Evolutionary conservation across 2,113 vertebrate genomes (phyloP).

Genomic region (Pontoporia blainvillei): DNA sequence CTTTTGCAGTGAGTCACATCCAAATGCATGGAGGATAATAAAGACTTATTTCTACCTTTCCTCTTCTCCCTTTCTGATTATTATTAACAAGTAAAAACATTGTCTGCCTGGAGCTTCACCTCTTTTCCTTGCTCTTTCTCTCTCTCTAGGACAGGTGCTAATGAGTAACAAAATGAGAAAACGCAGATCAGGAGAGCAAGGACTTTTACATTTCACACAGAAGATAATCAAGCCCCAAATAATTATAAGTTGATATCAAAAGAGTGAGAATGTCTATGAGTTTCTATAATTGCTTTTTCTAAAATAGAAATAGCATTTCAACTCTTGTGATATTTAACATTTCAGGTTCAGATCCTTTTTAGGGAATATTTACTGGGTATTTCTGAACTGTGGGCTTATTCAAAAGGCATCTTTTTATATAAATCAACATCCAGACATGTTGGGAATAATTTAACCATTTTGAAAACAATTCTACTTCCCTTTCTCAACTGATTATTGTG

Average conservation of each 20-base stretch:
- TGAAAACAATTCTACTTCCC: neutral
- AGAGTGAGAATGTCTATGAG: slow-evolving; percentile 6
- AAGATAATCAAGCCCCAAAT: slow-evolving; percentile 42
- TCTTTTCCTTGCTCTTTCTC: neutral
- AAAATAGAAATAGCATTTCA: slow-evolving; percentile 54
- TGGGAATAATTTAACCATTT: neutral
- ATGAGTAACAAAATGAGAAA: slow-evolving; percentile 38
- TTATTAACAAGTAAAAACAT: neutral
- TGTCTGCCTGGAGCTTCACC: neutral
- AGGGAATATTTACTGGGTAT: slow-evolving; percentile 20
- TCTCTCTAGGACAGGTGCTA: slow-evolving; percentile 32
- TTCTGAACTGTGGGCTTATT: slow-evolving; percentile 23
- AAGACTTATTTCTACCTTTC: neutral
- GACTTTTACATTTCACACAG: neutral
- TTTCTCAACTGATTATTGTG: neutral
- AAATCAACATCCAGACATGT: neutral
- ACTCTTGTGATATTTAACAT: slow-evolving; percentile 40
- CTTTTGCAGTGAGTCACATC: neutral
- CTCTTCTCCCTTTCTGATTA: neutral
- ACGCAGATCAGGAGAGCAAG: neutral
- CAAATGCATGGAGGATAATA: neutral
- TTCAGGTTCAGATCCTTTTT: slow-evolving; percentile 33
- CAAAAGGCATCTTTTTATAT: neutral
- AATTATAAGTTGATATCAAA: slow-evolving; percentile 32
- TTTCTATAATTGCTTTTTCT: slow-evolving; percentile 59